Evolutionary conservation across 2,888 invertebrate species (phyloP).

Genomic region (Criorhina ranunculi): DNA sequence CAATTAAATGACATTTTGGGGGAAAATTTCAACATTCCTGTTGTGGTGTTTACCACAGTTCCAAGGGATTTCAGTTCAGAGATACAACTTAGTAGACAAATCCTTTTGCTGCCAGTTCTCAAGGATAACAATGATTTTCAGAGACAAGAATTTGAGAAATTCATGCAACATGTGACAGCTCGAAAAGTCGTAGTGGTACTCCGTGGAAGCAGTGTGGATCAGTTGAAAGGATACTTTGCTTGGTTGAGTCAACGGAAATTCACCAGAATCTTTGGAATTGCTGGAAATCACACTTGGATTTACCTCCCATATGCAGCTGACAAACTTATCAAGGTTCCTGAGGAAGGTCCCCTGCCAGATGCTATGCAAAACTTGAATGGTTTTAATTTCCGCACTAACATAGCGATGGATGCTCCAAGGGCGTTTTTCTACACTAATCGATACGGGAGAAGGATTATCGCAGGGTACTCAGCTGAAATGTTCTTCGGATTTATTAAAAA

Average conservation of each 20-base stretch:
- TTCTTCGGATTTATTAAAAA: slow-evolving; percentile 22
- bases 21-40: background rate
- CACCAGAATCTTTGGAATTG: slow-evolving; percentile 31
- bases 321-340: background rate
- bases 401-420: slow-evolving; percentile 34
- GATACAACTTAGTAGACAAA: background rate
- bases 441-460: background rate
- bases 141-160: background rate
- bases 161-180: background rate
- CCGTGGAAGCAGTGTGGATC: background rate
- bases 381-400: slow-evolving; percentile 23
- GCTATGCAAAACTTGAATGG: slow-evolving; percentile 5
- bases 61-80: background rate
- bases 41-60: background rate
- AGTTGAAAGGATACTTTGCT: background rate
- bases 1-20: background rate
- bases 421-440: slow-evolving; percentile 12
- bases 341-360: slow-evolving; percentile 10
- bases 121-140: background rate
- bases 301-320: slow-evolving; percentile 4
- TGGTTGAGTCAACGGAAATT: slow-evolving; percentile 10
- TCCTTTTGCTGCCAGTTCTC: background rate
- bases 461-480: slow-evolving; percentile 7
- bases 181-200: background rate
- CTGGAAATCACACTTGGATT: background rate